A percentile compares a stretch with the other conserved stretches of the same genome.
Evolutionary conservation across 1,140 invertebrate species (phyloP).

Genomic region (Lanistes nyassanus): DNA sequence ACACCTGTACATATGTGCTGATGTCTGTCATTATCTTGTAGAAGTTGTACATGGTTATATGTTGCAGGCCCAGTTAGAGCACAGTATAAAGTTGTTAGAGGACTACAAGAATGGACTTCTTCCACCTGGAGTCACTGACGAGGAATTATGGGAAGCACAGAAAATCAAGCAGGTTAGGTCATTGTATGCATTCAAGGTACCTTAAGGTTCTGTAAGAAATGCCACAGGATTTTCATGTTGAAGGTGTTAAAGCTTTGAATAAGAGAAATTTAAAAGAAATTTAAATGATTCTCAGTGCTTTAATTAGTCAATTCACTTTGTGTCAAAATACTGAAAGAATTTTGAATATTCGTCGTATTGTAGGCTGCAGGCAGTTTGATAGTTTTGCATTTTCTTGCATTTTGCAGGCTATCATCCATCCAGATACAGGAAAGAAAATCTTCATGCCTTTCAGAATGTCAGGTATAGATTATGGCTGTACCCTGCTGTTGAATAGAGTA

Average conservation of each 20-base stretch:
- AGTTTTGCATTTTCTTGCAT: constrained; percentile 12
- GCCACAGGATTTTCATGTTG: too few relatives aligned
- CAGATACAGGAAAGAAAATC: constrained; percentile 70
- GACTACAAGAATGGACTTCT: constrained; percentile 59
- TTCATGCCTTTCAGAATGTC: constrained; percentile 71
- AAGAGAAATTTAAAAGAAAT: too few relatives aligned
- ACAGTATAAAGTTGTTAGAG: constrained; percentile 62
- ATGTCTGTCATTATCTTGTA: too few relatives aligned
- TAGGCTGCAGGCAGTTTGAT: neutral
- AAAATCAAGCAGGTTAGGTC: constrained; percentile 67
- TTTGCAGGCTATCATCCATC: constrained; percentile 68
- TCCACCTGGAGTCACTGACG: constrained; percentile 55
- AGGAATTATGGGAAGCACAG: constrained; percentile 69
- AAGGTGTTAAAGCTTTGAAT: too few relatives aligned
- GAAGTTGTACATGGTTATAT: constrained; percentile 20
- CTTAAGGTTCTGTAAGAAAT: too few relatives aligned
- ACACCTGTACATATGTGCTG: too few relatives aligned
- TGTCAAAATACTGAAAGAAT: too few relatives aligned
- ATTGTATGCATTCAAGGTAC: too few relatives aligned
- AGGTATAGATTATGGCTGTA: constrained; percentile 48
- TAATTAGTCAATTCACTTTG: neutral
- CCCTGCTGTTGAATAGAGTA: too few relatives aligned
- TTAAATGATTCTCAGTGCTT: neutral
- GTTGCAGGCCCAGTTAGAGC: constrained; percentile 62
- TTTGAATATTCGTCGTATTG: too few relatives aligned